Conservation (phyloP, 2,113 vertebrate species). For the Pithys albifrons region DNA sequence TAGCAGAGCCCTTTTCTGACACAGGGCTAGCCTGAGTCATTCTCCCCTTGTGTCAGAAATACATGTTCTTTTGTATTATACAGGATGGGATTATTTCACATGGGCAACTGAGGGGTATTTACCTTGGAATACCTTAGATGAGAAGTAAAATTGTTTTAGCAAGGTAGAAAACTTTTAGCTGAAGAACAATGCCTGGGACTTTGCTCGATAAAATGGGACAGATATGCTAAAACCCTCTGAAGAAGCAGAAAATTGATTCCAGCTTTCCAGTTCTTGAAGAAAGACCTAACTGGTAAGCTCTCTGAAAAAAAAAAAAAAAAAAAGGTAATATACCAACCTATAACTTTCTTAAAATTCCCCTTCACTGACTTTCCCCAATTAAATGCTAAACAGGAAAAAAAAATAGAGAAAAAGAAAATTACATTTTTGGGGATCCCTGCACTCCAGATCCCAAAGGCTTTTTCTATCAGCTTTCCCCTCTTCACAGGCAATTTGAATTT, state of each 20-base stretch:
- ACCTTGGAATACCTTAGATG: neutral
- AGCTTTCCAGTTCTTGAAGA: neutral
- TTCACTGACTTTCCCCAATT: neutral
- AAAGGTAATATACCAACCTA: neutral
- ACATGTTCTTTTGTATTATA: accelerated
- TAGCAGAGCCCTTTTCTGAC: neutral
- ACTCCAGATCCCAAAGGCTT: neutral
- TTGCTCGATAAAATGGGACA: neutral
- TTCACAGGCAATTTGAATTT: neutral
- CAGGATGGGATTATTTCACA: neutral
- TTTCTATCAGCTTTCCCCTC: neutral
- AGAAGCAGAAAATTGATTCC: neutral
- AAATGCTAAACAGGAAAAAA: neutral
- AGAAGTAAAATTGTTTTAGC: neutral
- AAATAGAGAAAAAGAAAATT: neutral
- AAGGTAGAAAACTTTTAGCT: neutral
- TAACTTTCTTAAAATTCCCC: neutral
- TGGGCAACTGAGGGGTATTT: neutral
- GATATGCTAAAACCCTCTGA: neutral
- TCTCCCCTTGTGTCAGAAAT: neutral
- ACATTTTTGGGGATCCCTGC: neutral
- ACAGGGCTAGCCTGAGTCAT: neutral
- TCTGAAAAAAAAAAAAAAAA: neutral
- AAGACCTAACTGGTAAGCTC: neutral
- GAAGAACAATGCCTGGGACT: neutral